Evolutionary conservation across 2,797 vertebrate genomes (phyloP), one percentile per base, ranked within the genome.

Genomic region (Chiroxiphia lanceolata): DNA sequence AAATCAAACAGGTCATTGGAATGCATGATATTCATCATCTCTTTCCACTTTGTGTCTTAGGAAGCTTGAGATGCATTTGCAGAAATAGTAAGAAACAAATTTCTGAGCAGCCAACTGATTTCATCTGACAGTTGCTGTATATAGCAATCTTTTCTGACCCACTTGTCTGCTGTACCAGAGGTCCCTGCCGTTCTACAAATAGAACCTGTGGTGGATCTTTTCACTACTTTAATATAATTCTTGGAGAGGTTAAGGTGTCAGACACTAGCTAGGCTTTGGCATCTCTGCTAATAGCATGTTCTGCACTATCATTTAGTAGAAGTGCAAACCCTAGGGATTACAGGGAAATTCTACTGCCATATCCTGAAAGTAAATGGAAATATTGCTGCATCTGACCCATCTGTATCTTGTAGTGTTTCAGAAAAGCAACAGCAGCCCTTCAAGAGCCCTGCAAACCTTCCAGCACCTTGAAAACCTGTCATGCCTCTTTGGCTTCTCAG

Each of bases 311-410:
- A 83, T 93, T 95, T 92, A 83, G 74, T n/a, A 83, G 64, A 87
- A 94, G 59, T 87, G 88, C 16, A 84, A 94, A 87, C 78, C 42
- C 53, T 87, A 60, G 88, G 70, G 70, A 89, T 89, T 54, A 38
- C 44, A 54, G 45, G 48, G 71, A 87, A 84, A 90, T 90, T 89
- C 83, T 82, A 54, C 45, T 83, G 47, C 69, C 27, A 25, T 71
- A 64, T 64, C 19, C 56, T 83, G 80, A 87, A 95, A 85, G 27
- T 54, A 92, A 92, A 92, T 94, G 71, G 88, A 95, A 94, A 90
- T 90, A 92, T 71, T 84, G 18, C 78, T 71, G 29, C 48, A 56
- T 47, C 71, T 11, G 17, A 87, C 64, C 86, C 47, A 50, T 54
- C 34, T 48, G 5, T 77, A 59, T 48, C 78, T 65, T 89, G 68